Evolutionary conservation across 2,113 vertebrate genomes (phyloP).

Genomic region (Pseudolaguvia tuberculata): DNA sequence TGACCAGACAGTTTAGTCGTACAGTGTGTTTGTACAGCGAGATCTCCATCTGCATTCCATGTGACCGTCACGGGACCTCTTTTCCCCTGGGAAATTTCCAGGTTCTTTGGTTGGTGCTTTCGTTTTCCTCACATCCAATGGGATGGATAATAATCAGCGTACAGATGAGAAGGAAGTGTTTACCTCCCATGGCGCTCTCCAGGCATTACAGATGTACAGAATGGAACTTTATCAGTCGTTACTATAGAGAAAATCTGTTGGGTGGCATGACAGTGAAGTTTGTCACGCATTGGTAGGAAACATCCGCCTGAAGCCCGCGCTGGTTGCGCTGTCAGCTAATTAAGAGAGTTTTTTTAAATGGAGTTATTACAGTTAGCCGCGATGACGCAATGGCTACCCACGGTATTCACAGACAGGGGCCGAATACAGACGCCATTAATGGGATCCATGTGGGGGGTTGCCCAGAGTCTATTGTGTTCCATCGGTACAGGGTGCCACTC

Average conservation of each 20-base stretch:
- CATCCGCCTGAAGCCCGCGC: constrained; percentile 47
- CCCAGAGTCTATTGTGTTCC: constrained; percentile 44
- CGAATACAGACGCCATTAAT: constrained; percentile 36
- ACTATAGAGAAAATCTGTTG: constrained; percentile 35
- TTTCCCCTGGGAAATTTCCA: background rate
- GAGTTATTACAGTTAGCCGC: constrained; percentile 50
- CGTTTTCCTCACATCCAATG: background rate
- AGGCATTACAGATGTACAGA: constrained; percentile 38
- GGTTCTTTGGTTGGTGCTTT: background rate
- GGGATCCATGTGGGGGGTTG: constrained; percentile 38
- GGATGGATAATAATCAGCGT: constrained; percentile 10
- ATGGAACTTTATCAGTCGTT: constrained; percentile 43
- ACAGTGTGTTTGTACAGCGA: background rate
- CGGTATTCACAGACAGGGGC: constrained; percentile 36
- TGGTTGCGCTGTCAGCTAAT: constrained; percentile 46
- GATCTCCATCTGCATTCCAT: background rate
- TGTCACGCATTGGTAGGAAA: constrained; percentile 38
- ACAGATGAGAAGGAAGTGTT: constrained; percentile 16
- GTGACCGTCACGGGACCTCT: background rate
- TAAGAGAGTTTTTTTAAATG: constrained; percentile 51
- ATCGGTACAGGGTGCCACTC: constrained; percentile 39
- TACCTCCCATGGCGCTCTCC: constrained; percentile 4
- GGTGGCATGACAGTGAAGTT: constrained; percentile 40
- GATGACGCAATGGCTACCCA: constrained; percentile 40
- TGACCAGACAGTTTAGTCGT: background rate